Evolutionary conservation across 2,113 vertebrate species (phyloP).

Genomic region (Callorhinus ursinus): DNA sequence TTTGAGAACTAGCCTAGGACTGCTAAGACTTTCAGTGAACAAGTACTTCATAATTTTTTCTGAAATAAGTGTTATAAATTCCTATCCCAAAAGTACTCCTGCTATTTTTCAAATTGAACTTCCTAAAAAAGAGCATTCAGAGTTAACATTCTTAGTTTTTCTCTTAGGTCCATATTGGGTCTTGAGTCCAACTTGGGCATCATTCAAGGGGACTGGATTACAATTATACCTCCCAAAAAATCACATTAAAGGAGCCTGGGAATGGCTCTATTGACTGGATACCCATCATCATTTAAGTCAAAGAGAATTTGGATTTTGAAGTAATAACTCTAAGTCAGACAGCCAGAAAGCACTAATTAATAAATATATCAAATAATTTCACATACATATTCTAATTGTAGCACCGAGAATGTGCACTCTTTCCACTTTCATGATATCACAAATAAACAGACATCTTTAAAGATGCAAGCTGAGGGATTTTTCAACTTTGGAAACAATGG

Average conservation of each 20-base stretch:
- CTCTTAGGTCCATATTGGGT: background rate
- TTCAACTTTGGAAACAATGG: background rate
- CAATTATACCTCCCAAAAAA: background rate
- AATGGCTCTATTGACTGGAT: too few species aligned
- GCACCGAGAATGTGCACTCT: background rate
- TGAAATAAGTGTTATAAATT: background rate
- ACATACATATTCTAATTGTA: background rate
- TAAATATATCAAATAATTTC: background rate
- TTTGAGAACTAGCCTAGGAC: background rate
- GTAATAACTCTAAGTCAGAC: conserved; percentile 1
- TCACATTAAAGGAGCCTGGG: background rate
- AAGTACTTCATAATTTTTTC: background rate
- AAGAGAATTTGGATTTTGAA: background rate
- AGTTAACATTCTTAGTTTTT: background rate
- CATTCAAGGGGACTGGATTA: background rate
- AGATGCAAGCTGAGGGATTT: background rate
- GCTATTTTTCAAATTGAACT: background rate
- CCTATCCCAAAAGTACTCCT: background rate
- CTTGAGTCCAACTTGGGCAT: background rate
- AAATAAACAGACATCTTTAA: background rate
- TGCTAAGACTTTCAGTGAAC: background rate
- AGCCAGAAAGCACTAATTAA: background rate
- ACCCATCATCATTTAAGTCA: background rate
- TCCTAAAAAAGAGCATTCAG: conserved; percentile 1
- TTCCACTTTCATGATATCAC: background rate